phyloP scores from a whole-genome alignment of 2,797 vertebrate species.

The Alfaro cultratus region DNA sequence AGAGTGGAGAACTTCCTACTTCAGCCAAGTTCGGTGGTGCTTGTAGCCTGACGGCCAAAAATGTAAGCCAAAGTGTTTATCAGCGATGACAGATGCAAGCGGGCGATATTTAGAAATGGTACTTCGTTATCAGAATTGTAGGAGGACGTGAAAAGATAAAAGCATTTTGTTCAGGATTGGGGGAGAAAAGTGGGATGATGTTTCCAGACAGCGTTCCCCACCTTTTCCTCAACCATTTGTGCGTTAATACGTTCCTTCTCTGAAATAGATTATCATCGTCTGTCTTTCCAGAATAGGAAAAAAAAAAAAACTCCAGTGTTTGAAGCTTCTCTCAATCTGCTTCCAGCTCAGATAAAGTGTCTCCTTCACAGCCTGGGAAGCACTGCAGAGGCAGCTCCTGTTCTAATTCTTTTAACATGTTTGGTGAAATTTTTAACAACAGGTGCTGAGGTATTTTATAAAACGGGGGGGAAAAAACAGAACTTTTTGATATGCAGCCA shows the following conservation, averaged over 20 bases:
- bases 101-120: background rate
- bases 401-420: background rate
- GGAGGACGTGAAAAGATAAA: background rate
- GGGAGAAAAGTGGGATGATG: conserved; percentile 6
- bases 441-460: background rate
- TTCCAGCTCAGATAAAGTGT: conserved; percentile 12
- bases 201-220: conserved; percentile 10
- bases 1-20: conserved; percentile 64
- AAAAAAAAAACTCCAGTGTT: background rate
- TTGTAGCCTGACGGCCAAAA: conserved; percentile 40
- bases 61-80: conserved; percentile 18
- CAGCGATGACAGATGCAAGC: conserved; percentile 7
- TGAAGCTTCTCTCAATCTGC: conserved; percentile 17
- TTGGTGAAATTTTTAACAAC: too few relatives aligned
- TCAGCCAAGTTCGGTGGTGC: conserved; percentile 22
- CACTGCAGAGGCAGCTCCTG: background rate
- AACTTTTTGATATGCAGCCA: background rate
- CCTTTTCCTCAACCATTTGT: conserved; percentile 37
- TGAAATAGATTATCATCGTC: conserved; percentile 4
- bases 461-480: background rate
- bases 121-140: conserved; percentile 3
- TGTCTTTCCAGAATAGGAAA: background rate
- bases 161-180: conserved; percentile 10
- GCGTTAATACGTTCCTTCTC: conserved; percentile 3
- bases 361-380: conserved; percentile 16